Evolutionary conservation across 2,888 invertebrate species (phyloP).

Genomic region (Drosophila niveifrons): DNA sequence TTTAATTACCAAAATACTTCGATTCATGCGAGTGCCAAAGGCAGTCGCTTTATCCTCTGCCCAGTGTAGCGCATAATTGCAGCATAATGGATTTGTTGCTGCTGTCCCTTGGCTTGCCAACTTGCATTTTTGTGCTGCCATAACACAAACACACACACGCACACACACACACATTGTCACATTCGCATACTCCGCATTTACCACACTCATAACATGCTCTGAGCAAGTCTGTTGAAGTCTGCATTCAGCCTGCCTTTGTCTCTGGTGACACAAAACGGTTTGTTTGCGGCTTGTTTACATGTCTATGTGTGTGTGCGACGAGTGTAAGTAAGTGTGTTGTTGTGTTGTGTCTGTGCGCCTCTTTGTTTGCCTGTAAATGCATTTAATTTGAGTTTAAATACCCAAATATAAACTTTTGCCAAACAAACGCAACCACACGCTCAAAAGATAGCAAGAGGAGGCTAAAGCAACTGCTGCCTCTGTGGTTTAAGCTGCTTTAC

Average conservation of each 20-base stretch:
- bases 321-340: conserved; percentile 5
- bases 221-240: conserved; percentile 49
- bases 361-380: conserved; percentile 80
- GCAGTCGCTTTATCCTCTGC: conserved; percentile 40
- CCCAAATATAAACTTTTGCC: conserved; percentile 80
- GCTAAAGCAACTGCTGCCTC: conserved; percentile 3
- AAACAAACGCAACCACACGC: conserved; percentile 72
- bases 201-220: conserved; percentile 12
- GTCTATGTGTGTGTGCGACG: conserved; percentile 12
- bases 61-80: conserved; percentile 78
- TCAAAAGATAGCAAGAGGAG: conserved; percentile 4
- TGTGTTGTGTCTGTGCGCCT: conserved; percentile 30
- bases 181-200: conserved; percentile 20
- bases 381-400: conserved; percentile 84
- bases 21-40: conserved; percentile 51
- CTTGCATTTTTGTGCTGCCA: conserved; percentile 53
- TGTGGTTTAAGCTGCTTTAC: conserved; percentile 60
- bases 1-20: conserved; percentile 79
- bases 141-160: conserved; percentile 34
- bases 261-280: conserved; percentile 73
- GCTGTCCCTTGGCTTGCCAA: conserved; percentile 33
- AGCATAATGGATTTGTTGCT: conserved; percentile 80
- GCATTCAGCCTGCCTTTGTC: conserved; percentile 52
- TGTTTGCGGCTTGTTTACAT: conserved; percentile 66
- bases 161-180: conserved; percentile 11